These are phyloP conservation scores for Drosophila pseudotakahashii DNA, from an alignment of 2,888 invertebrate species.

Conservation along the genomic window DNA sequence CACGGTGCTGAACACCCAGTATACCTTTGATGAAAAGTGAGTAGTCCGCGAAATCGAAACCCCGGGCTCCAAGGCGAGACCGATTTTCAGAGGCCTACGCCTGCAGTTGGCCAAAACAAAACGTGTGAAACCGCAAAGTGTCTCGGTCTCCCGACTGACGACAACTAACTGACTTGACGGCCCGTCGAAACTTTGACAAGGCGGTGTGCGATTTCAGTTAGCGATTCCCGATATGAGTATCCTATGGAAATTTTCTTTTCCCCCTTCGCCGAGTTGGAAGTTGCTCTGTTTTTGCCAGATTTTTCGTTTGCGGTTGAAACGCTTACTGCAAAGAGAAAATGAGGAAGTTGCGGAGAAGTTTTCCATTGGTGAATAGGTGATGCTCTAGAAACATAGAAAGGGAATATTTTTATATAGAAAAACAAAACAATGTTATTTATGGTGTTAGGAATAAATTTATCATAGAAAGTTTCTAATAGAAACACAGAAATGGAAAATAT, in stretches of 20 bases:
- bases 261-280: neutral
- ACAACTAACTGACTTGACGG: constrained; percentile 37
- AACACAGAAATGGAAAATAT: no score
- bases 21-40: constrained; percentile 93
- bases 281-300: constrained; percentile 44
- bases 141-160: constrained; percentile 38
- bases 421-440: neutral
- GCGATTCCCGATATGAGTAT: constrained; percentile 31
- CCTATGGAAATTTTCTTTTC: neutral
- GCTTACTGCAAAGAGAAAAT: constrained; percentile 47
- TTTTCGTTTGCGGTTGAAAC: constrained; percentile 66
- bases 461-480: no score
- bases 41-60: constrained; percentile 80
- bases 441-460: no score
- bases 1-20: constrained; percentile 96
- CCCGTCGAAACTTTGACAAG: constrained; percentile 51
- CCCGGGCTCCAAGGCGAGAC: constrained; percentile 32
- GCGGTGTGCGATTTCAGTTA: constrained; percentile 69
- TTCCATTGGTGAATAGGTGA: neutral
- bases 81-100: constrained; percentile 47
- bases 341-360: neutral
- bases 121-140: constrained; percentile 78
- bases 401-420: no score
- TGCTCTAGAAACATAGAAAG: neutral
- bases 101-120: constrained; percentile 36